Evolutionary conservation across 2,888 invertebrate species (phyloP).

Genomic region (Drosophila cognata): DNA sequence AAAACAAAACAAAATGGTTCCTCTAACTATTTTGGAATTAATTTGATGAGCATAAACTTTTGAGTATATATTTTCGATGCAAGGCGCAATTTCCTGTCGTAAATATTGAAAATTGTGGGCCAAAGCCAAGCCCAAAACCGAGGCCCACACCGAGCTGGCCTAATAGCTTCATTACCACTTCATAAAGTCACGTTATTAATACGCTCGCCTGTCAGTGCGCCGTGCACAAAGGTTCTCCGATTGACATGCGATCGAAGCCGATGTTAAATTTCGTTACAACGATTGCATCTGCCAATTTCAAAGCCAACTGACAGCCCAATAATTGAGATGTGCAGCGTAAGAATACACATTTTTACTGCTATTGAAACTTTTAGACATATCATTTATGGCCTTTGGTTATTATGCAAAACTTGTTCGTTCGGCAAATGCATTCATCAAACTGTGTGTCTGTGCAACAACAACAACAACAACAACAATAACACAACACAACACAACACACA

Average conservation of each 20-base stretch:
- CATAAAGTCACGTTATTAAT: conserved; percentile 83
- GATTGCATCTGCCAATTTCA: conserved; percentile 66
- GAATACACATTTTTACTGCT: conserved; percentile 47
- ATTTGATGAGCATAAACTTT: conserved; percentile 29
- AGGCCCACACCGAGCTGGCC: conserved; percentile 25
- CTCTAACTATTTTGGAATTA: conserved; percentile 42
- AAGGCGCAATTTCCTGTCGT: conserved; percentile 82
- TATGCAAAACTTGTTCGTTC: conserved; percentile 80
- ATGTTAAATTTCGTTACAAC: conserved; percentile 38
- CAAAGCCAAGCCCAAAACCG: conserved; percentile 57
- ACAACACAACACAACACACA: conserved; percentile 10
- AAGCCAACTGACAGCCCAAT: conserved; percentile 59
- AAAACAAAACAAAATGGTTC: conserved; percentile 39
- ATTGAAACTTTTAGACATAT: conserved; percentile 59
- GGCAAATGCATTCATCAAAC: conserved; percentile 76
- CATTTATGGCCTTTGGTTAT: conserved; percentile 64
- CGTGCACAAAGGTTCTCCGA: conserved; percentile 26
- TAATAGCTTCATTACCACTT: conserved; percentile 83
- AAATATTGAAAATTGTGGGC: conserved; percentile 79
- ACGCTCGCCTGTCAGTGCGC: conserved; percentile 61
- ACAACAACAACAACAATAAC: conserved; percentile 9
- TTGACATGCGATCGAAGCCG: conserved; percentile 51
- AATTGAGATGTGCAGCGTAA: conserved; percentile 58
- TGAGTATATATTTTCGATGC: conserved; percentile 65
- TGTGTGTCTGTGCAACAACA: conserved; percentile 6